phyloP scores from a whole-genome alignment of 1,140 invertebrate species.

The Microplitis demolitor region DNA sequence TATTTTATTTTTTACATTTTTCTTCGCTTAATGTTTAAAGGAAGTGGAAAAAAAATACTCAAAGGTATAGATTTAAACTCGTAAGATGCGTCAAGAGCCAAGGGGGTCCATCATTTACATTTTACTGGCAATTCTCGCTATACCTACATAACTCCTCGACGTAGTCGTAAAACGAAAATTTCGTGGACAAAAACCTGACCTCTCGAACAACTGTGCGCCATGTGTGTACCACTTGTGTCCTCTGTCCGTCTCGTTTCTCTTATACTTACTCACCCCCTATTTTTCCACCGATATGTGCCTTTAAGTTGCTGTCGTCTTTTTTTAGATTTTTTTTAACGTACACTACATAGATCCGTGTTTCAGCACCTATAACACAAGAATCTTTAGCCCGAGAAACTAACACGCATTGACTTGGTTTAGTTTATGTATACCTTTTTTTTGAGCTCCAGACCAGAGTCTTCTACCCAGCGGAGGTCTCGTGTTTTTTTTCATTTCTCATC shows the following conservation, averaged over 20 bases:
- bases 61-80: no score
- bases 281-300: neutral
- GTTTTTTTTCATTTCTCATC: conserved; percentile 1
- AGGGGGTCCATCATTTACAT: neutral
- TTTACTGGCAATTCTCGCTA: neutral
- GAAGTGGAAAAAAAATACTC: no score
- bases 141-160: neutral
- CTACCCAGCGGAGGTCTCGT: conserved; percentile 15
- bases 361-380: conserved; percentile 35
- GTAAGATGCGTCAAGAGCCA: no score
- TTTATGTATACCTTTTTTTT: conserved; percentile 12
- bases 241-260: conserved; percentile 31
- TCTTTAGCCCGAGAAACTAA: conserved; percentile 1
- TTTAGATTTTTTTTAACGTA: conserved; percentile 22
- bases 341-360: conserved; percentile 24
- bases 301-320: conserved; percentile 22
- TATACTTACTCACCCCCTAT: conserved; percentile 30
- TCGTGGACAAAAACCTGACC: conserved; percentile 60
- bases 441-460: neutral
- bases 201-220: conserved; percentile 61
- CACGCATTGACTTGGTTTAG: neutral
- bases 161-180: conserved; percentile 51
- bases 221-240: conserved; percentile 59
- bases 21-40: no score
- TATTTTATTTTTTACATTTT: no score